Evolutionary conservation across 37 sponge, comb jelly and placozoan species (phyloP).

Genomic region (Axinella damicornis): DNA sequence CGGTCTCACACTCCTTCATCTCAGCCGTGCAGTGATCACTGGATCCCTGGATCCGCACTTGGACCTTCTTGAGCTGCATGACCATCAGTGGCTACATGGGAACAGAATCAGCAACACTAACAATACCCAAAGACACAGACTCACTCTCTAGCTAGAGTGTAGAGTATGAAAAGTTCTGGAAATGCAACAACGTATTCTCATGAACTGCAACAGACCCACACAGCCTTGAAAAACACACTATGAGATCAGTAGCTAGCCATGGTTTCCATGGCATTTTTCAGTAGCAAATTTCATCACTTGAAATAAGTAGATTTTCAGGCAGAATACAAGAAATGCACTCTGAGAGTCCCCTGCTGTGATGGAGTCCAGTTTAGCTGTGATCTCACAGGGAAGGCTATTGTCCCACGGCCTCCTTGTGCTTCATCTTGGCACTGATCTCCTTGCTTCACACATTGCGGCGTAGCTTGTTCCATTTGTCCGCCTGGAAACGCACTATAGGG

Average conservation of each 20-base stretch:
- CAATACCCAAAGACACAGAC: no score
- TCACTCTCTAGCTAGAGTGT: no score
- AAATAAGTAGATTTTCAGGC: no score
- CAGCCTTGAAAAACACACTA: no score
- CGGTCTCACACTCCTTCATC: conserved; percentile 69
- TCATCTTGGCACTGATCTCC: conserved; percentile 91
- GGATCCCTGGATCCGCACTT: conserved; percentile 61
- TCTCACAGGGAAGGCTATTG: conserved; percentile 41
- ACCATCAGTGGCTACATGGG: conserved; percentile 69
- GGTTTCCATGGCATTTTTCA: no score
- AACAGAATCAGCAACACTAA: no score
- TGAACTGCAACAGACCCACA: no score
- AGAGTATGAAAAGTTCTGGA: no score
- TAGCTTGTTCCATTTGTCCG: conserved; percentile 96
- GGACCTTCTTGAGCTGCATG: conserved; percentile 82
- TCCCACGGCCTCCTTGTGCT: conserved; percentile 86
- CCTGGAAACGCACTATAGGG: conserved; percentile 85
- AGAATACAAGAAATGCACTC: no score
- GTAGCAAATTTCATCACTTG: no score
- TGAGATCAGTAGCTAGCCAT: no score
- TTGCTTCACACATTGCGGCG: conserved; percentile 81
- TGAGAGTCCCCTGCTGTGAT: conserved; percentile 70
- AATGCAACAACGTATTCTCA: not conserved
- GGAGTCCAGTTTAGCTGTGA: conserved; percentile 54
- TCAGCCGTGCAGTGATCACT: conserved; percentile 46